Evolutionary conservation across 2,113 vertebrate genomes (phyloP), one percentile per base, ranked within the genome.

Genomic region (Dromiciops gliroides): DNA sequence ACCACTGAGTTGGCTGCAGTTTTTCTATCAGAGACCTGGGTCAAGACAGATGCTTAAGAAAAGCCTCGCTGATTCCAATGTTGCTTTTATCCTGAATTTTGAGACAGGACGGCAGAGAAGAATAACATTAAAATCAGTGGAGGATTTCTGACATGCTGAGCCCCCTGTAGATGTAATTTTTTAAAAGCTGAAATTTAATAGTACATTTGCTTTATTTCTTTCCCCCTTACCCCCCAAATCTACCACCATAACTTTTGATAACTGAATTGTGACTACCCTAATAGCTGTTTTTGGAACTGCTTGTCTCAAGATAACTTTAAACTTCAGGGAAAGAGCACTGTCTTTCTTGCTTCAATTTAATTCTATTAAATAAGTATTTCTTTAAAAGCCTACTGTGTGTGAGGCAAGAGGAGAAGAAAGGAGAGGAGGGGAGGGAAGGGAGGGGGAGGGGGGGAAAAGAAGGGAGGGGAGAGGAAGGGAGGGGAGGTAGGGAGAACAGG

Each of bases 51-150:
- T 47, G 50, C 52, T 51, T n/a, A 44, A 31, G 50, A 16, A 90
- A 89, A 89, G 3, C 28, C 52, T 19, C 90, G 89, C 3, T 60
- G 24, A 56, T 44, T 92, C 93, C 50, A 75, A 67, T 48, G 50
- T 49, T 48, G 44, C 8, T 92, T 92, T 94, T 90, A 37, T 75
- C 51, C 12, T 67, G 49, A 47, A 48, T 93, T 88, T 95, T 52
- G 91, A 91, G 89, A 24, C 44, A 56, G 75, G 37, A 92, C 52
- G 48, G 14, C 56, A 56, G 25, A 60, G 50, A 92, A 49, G 48
- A 90, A 95, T 89, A 51, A 60, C 16, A 90, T 89, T 91, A 89
- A 93, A 67, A 93, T 93, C 12, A 53, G 2, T 67, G 26, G 49
- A 89, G 91, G 51, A 67, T 90, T 19, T 52, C 31, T 91, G 90